A percentile compares a stretch with the other conserved stretches of the same genome.
Evolutionary conservation across 2,888 invertebrate genomes (phyloP).

Genomic region (Hartigia nigra): DNA sequence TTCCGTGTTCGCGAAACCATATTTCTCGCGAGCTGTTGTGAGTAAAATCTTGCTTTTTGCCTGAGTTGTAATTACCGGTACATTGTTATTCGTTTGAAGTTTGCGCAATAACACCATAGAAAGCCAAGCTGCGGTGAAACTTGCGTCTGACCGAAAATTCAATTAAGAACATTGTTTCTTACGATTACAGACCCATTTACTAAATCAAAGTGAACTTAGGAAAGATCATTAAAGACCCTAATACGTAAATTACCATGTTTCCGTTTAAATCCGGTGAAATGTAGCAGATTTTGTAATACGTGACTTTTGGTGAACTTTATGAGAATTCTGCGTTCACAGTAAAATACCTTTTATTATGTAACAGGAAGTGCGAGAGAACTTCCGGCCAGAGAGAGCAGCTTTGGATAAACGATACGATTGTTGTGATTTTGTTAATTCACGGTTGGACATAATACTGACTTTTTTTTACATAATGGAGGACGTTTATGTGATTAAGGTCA

Average conservation of each 20-base stretch:
- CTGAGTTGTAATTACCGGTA: not conserved
- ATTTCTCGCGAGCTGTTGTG: not conserved
- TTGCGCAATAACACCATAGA: conserved; percentile 21
- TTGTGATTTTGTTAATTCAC: not conserved
- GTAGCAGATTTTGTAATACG: not conserved
- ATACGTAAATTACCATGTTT: not conserved
- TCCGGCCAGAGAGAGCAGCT: conserved; percentile 26
- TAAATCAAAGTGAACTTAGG: not conserved
- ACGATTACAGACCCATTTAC: not conserved
- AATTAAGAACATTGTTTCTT: conserved; percentile 24
- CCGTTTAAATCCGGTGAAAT: not conserved
- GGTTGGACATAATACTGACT: conserved; percentile 13
- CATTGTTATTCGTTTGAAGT: not conserved
- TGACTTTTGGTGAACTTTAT: not conserved
- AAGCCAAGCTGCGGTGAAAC: conserved; percentile 27
- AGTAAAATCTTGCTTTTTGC: not conserved
- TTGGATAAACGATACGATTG: not conserved
- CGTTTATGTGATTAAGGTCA: conserved; percentile 76
- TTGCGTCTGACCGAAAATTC: conserved; percentile 27
- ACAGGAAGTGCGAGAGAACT: conserved; percentile 30
- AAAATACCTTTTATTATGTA: conserved; percentile 24
- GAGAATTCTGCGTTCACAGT: conserved; percentile 25
- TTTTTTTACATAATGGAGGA: conserved; percentile 69
- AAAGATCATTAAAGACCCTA: not conserved
- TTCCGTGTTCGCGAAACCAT: conserved; percentile 1